These are phyloP conservation scores for Tetrao urogallus DNA, from an alignment of 2,113 vertebrate species.

Conservation along the genomic window DNA sequence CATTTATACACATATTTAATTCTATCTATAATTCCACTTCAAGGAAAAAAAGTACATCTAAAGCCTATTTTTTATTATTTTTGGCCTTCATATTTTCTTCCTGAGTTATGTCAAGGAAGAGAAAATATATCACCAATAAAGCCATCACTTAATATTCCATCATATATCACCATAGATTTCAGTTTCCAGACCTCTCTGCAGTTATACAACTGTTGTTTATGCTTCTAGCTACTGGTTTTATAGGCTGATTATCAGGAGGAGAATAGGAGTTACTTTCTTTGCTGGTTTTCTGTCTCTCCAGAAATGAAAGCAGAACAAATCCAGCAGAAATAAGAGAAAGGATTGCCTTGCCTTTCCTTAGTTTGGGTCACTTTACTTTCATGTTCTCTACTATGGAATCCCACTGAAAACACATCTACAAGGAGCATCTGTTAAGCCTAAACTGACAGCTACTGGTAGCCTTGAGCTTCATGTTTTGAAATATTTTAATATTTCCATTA, in stretches of 20 bases:
- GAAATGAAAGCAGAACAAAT: neutral
- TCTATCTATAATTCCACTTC: neutral
- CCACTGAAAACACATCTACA: neutral
- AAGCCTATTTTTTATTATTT: conserved; percentile 11
- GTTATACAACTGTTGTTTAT: conserved; percentile 35
- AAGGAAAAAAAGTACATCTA: neutral
- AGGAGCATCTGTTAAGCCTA: neutral
- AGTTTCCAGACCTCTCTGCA: neutral
- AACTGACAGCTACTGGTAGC: neutral
- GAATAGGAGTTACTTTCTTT: neutral
- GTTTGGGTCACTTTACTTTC: neutral
- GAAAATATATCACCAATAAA: neutral
- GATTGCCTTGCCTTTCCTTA: neutral
- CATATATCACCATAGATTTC: neutral
- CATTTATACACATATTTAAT: neutral
- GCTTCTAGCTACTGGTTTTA: conserved; percentile 20
- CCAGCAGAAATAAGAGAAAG: neutral
- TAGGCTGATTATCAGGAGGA: conserved; percentile 42
- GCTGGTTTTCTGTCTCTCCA: neutral
- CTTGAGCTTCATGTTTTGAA: neutral
- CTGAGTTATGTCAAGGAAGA: neutral
- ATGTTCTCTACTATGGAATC: neutral
- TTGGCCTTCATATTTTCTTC: neutral
- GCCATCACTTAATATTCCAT: neutral
- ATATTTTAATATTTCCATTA: conserved; percentile 3